Conservation (phyloP, 1,140 invertebrate genomes). For the Daktulosphaira vitifoliae region DNA sequence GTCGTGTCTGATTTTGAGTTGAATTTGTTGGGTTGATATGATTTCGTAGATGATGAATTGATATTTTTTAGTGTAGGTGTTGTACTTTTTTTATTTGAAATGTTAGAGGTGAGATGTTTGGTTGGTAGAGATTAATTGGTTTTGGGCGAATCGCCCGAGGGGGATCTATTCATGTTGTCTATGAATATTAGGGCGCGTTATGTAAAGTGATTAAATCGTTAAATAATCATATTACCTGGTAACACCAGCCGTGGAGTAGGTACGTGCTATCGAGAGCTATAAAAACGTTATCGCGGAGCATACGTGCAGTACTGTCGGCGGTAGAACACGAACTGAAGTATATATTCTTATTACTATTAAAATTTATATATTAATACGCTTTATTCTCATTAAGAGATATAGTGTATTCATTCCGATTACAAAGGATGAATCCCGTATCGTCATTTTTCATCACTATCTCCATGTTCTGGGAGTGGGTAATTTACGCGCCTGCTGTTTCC, state of each 20-base stretch:
- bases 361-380: no score
- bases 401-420: no score
- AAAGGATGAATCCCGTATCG: no score
- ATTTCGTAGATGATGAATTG: not conserved
- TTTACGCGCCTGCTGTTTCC: no score
- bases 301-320: not conserved
- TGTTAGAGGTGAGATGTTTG: no score
- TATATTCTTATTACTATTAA: no score
- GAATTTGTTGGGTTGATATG: not conserved
- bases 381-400: no score
- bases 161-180: not conserved
- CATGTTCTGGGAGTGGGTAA: no score
- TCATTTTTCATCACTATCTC: no score
- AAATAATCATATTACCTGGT: not conserved
- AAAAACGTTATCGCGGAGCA: not conserved
- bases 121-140: no score
- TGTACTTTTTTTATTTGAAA: no score
- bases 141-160: not conserved
- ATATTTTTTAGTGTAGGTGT: not conserved
- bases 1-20: not conserved
- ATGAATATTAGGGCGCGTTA: not conserved
- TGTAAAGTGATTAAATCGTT: not conserved
- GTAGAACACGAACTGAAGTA: not conserved
- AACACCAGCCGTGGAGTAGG: not conserved
- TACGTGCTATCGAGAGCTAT: not conserved